Conservation (phyloP, 2,113 vertebrate genomes). For the Hydropotes inermis region DNA sequence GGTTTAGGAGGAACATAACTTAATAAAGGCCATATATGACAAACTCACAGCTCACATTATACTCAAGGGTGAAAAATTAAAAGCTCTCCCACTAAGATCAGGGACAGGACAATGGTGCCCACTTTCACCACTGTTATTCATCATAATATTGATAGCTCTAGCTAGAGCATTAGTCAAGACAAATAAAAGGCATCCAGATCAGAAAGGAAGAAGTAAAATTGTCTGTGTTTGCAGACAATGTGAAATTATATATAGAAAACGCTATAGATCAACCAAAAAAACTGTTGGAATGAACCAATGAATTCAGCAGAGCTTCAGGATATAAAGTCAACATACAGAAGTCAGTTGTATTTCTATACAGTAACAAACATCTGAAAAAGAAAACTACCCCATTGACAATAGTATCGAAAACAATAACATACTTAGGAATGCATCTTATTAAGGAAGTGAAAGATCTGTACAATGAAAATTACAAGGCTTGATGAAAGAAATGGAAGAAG, state of each 20-base stretch:
- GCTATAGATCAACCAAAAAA: neutral
- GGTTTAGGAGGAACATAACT: neutral
- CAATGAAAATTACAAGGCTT: neutral
- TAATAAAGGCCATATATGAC: neutral
- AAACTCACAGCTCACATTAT: neutral
- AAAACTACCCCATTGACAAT: neutral
- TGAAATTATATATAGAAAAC: neutral
- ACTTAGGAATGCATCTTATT: neutral
- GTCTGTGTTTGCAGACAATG: neutral
- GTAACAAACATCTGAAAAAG: neutral
- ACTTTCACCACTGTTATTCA: neutral
- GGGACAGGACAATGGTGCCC: neutral
- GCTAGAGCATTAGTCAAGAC: neutral
- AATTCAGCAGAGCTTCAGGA: neutral
- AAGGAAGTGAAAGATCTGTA: neutral
- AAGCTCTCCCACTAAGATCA: neutral
- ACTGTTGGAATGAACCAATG: neutral
- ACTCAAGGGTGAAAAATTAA: neutral
- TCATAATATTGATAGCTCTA: neutral
- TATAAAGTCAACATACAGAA: neutral
- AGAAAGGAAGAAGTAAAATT: neutral
- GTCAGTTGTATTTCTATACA: neutral
- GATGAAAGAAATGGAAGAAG: neutral
- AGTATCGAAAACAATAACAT: neutral
- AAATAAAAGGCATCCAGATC: neutral